Percentiles rank a stretch among this genome's conserved stretches.
Conservation (phyloP, 2,113 vertebrate genomes). For the Rhizomys pruinosus region DNA sequence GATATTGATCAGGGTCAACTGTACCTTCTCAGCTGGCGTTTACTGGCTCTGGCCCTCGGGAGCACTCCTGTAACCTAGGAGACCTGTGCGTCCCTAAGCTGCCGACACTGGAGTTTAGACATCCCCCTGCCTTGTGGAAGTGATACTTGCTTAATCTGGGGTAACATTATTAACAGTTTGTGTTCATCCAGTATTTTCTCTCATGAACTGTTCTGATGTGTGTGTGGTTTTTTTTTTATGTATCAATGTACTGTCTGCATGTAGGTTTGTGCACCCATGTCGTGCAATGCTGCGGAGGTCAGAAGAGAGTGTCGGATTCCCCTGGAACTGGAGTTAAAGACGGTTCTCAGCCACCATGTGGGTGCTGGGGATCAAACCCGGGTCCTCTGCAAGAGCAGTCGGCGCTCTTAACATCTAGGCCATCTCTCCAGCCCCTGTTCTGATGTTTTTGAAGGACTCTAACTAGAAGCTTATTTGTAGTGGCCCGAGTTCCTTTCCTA, state of each 20-base stretch:
- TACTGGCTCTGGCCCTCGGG: no score
- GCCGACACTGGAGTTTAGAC: neutral
- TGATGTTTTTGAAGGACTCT: neutral
- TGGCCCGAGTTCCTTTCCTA: neutral
- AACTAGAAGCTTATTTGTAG: neutral
- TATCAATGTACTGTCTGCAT: no score
- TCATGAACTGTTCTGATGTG: neutral
- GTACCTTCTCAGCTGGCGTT: neutral
- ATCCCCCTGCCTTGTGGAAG: neutral
- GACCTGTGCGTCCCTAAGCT: rapidly evolving
- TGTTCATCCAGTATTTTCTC: neutral
- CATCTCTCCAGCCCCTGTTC: no score
- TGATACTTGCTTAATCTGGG: neutral
- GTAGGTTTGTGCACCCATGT: no score
- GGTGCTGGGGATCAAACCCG: no score
- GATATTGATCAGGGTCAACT: neutral
- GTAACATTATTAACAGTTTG: neutral
- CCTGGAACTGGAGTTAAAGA: no score
- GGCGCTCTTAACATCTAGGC: no score
- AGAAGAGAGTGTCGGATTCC: no score
- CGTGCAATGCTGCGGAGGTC: no score
- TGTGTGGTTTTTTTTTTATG: no score
- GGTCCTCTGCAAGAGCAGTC: no score
- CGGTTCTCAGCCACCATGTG: no score
- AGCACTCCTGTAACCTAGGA: rapidly evolving